Conservation (phyloP, 64 coral and sea anemone species). For the Stylophora pistillata region DNA sequence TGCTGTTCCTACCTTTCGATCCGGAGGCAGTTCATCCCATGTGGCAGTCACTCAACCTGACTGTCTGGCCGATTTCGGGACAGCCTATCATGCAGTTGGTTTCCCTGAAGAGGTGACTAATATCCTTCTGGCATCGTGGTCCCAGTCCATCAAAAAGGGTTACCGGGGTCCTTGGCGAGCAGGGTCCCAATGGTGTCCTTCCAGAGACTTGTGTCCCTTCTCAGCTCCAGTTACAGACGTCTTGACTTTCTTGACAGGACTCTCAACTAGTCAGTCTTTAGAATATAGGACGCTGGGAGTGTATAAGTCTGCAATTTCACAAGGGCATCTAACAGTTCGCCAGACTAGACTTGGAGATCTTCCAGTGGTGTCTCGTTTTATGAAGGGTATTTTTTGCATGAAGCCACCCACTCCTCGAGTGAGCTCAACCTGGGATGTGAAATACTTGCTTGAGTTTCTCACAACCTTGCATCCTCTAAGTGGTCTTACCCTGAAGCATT, state of each 20-base stretch:
- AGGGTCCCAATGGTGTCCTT: neutral
- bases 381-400: conserved; percentile 27
- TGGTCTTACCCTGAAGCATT: neutral
- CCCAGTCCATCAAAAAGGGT: conserved; percentile 29
- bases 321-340: conserved; percentile 13
- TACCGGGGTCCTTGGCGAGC: neutral
- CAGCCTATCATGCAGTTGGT: neutral
- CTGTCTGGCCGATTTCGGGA: conserved; percentile 34
- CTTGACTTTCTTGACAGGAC: neutral
- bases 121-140: conserved; percentile 33
- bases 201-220: neutral
- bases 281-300: conserved; percentile 26
- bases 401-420: neutral
- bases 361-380: conserved; percentile 23
- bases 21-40: conserved; percentile 30
- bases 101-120: conserved; percentile 15
- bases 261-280: neutral
- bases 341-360: conserved; percentile 22
- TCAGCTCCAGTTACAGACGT: neutral
- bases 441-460: neutral
- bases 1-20: conserved; percentile 10
- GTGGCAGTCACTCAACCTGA: conserved; percentile 18
- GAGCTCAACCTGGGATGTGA: neutral
- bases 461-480: neutral
- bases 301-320: conserved; percentile 26